Percentiles rank a stretch among this genome's conserved stretches.
Conservation (phyloP, 2,797 vertebrate genomes). For the Garrulus glandarius region DNA sequence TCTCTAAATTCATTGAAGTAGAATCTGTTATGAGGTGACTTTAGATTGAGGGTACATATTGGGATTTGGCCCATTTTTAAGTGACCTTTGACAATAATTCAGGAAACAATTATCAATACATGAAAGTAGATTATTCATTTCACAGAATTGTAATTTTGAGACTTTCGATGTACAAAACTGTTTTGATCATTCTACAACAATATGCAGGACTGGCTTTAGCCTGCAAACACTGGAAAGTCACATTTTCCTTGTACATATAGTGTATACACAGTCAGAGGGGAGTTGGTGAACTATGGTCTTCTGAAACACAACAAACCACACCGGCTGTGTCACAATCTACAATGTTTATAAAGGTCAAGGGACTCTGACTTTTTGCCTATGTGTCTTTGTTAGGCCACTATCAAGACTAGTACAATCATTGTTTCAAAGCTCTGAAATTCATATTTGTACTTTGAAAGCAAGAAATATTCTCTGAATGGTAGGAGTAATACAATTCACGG, state of each 20-base stretch:
- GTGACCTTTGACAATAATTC: not conserved
- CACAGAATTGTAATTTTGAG: not conserved
- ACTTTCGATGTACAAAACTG: not conserved
- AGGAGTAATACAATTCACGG: not conserved
- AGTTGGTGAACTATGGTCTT: not conserved
- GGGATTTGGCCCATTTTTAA: not conserved
- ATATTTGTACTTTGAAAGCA: not conserved
- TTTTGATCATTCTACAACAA: not conserved
- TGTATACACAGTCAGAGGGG: not conserved
- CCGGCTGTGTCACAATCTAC: not conserved
- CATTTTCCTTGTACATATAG: not conserved
- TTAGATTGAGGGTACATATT: not conserved
- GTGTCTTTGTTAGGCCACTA: not conserved
- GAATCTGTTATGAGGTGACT: not conserved
- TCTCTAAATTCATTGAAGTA: not conserved
- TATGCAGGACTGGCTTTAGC: not conserved
- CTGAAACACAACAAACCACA: not conserved
- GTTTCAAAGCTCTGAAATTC: not conserved
- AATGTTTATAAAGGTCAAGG: conserved; percentile 25
- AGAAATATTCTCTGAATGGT: not conserved
- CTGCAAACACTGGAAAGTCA: not conserved
- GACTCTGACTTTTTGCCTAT: not conserved
- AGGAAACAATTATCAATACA: not conserved
- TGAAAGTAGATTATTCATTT: not conserved
- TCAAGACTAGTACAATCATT: not conserved